Evolutionary conservation across 2,797 vertebrate genomes (phyloP).

Genomic region (Typhlichthys subterraneus): DNA sequence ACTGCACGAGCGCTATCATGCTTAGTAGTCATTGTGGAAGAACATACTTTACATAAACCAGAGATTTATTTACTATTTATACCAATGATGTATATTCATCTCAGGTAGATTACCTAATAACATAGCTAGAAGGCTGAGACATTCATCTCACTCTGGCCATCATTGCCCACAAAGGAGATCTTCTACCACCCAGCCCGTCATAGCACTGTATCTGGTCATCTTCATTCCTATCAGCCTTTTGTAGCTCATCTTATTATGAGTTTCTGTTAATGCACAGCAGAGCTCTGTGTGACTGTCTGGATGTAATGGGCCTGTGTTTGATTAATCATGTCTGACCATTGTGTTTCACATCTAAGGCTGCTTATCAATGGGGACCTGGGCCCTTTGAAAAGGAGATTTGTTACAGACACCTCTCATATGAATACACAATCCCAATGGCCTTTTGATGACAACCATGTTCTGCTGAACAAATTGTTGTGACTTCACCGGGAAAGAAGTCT

Average conservation of each 20-base stretch:
- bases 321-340: slow-evolving; percentile 78
- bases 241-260: slow-evolving; percentile 81
- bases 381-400: slow-evolving; percentile 74
- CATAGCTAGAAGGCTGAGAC: slow-evolving; percentile 64
- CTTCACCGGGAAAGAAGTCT: slow-evolving; percentile 44
- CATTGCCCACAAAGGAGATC: slow-evolving; percentile 71
- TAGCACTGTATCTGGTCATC: slow-evolving; percentile 75
- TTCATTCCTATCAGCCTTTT: slow-evolving; percentile 72
- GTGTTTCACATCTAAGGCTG: slow-evolving; percentile 77
- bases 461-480: slow-evolving; percentile 51
- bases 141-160: slow-evolving; percentile 72
- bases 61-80: neutral
- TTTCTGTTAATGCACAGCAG: slow-evolving; percentile 75
- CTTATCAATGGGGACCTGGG: slow-evolving; percentile 72
- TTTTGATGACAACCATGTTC: slow-evolving; percentile 64
- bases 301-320: slow-evolving; percentile 77
- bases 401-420: slow-evolving; percentile 68
- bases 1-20: too few species aligned
- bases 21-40: neutral
- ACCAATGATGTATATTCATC: slow-evolving; percentile 64
- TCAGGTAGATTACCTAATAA: slow-evolving; percentile 73
- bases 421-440: slow-evolving; percentile 58
- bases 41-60: neutral
- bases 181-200: slow-evolving; percentile 65
- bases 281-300: slow-evolving; percentile 71